Evolutionary conservation across 2,888 invertebrate species (phyloP), one percentile per base, ranked within the genome.

Genomic region (Drosophila tanythrix): DNA sequence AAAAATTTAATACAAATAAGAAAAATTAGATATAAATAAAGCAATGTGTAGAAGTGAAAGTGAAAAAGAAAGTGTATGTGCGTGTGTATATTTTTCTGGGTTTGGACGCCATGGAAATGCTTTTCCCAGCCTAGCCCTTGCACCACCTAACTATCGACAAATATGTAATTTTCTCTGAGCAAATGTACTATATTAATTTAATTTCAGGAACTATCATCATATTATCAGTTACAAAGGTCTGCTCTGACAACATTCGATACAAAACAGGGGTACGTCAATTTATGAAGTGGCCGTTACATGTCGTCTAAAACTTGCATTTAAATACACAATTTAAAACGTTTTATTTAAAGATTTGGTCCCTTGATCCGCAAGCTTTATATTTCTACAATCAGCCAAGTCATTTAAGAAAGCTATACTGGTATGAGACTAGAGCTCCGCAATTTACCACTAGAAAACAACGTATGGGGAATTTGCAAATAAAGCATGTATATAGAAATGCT

Each of bases 321-420:
- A 13, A 27, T 18, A 4, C 15, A 27, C 8, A 50, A 7, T 18
- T 46, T 46, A 11, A 6, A 51, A 29, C 11, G 1, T 27, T 27
- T 36, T 8, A 1, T n/a, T 57, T 43, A 0, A 6, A 57, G 57
- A 57, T 57, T 15, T 57, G 57, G 63, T 56, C 63, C 13, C 4
- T 56, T 33, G 48, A 63, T 50, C 43, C 50, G 25, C 61, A 66
- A 35, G 31, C 63, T 2, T 57, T 64, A 50, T 56, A 31, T 43
- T 27, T 43, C 21, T 57, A 57, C 43, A 57, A 43, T 57, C 57
- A 57, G 43, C 57, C 57, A 18, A 57, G 57, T 31, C 31, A 21
- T 7, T 18, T 21, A 2, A 15, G 57, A 31, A 57, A 57, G 31
- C 40, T 57, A 0, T 57, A 57, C 21, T 57, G 57, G 57, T 57